phyloP scores from a whole-genome alignment of 2,797 vertebrate genomes.

The Pipistrellus pipistrellus region DNA sequence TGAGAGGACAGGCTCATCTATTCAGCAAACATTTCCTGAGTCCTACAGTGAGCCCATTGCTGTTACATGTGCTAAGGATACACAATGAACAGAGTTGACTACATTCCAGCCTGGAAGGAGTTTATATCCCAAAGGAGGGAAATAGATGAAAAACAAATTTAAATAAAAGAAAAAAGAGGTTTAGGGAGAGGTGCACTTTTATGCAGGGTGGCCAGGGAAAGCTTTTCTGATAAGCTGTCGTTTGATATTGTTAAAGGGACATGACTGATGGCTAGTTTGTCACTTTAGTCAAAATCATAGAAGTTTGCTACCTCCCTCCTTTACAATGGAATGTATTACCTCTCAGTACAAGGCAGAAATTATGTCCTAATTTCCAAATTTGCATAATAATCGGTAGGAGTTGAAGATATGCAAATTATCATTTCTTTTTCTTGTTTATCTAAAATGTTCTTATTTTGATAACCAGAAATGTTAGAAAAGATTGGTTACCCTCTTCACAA shows the following conservation, averaged over 20 bases:
- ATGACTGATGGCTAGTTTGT: not conserved
- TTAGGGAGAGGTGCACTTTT: not conserved
- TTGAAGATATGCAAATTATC: conserved; percentile 11
- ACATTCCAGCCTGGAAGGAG: not conserved
- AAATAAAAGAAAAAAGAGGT: not conserved
- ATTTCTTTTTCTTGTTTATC: conserved; percentile 37
- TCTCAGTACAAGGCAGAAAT: not conserved
- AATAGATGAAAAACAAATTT: not conserved
- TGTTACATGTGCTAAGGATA: not conserved
- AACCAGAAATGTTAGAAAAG: not conserved
- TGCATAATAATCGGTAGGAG: not conserved
- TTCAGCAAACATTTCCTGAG: not conserved
- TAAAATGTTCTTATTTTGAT: conserved; percentile 43
- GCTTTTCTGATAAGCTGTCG: not conserved
- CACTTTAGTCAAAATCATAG: not conserved
- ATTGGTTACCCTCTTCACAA: not conserved
- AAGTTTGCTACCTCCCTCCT: not conserved
- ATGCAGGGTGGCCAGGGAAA: not conserved
- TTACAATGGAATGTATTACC: not conserved
- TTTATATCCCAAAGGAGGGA: not conserved
- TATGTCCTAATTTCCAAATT: not conserved
- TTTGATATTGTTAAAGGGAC: not conserved
- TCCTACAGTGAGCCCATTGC: not conserved
- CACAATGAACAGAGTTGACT: not conserved
- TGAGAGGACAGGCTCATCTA: not conserved